These are phyloP conservation scores for Cephonodes hylas DNA, from an alignment of 2,888 invertebrate genomes.

Conservation along the genomic window DNA sequence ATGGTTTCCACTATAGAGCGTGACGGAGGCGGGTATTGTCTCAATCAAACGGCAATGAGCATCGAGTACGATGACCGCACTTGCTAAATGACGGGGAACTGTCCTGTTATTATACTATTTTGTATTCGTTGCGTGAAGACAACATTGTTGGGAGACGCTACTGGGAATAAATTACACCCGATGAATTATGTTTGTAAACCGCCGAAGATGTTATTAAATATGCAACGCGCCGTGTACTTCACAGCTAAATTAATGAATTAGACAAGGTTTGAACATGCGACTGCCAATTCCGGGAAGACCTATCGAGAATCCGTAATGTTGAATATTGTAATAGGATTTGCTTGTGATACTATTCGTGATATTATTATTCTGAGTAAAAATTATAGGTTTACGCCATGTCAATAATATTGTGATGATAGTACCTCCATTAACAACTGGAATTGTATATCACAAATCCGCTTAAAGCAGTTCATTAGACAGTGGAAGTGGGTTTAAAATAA, in stretches of 20 bases:
- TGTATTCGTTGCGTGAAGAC: constrained; percentile 48
- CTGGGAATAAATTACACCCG: constrained; percentile 34
- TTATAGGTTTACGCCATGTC: too few relatives aligned
- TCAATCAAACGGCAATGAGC: constrained; percentile 74
- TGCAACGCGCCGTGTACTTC: not conserved
- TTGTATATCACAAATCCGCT: too few relatives aligned
- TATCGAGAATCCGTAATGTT: constrained; percentile 3
- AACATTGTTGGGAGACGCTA: constrained; percentile 34
- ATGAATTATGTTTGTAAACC: constrained; percentile 24
- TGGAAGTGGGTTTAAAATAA: not conserved
- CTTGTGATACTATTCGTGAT: not conserved
- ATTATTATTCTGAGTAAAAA: not conserved
- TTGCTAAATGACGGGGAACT: constrained; percentile 72
- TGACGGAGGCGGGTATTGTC: constrained; percentile 66
- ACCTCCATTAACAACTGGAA: too few relatives aligned
- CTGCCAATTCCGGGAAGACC: not conserved
- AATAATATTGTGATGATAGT: not conserved
- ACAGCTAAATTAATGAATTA: constrained; percentile 9
- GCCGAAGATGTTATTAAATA: constrained; percentile 2
- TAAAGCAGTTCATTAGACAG: too few relatives aligned
- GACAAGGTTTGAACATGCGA: constrained; percentile 3
- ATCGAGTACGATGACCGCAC: constrained; percentile 71
- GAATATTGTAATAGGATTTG: not conserved
- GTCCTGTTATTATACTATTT: constrained; percentile 50
- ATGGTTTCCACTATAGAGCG: constrained; percentile 52